Conservation (phyloP, 2,888 invertebrate genomes). For the Xestia sexstrigata region DNA sequence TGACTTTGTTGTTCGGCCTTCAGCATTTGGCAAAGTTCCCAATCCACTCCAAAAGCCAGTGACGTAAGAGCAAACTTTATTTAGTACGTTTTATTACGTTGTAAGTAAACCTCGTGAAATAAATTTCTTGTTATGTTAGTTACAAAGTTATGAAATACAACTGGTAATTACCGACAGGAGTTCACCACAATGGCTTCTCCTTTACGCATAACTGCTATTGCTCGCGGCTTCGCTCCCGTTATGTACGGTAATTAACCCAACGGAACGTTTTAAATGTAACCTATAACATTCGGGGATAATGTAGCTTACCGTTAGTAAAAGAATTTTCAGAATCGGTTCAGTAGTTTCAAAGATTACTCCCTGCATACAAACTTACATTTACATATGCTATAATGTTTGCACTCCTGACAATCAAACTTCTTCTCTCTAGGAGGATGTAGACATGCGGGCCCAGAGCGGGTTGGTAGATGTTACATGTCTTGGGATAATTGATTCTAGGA, state of each 20-base stretch:
- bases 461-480: background rate
- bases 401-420: background rate
- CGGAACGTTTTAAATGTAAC: too few relatives aligned
- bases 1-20: conserved; percentile 30
- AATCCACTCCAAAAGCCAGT: conserved; percentile 23
- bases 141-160: background rate
- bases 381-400: too few relatives aligned
- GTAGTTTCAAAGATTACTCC: too few relatives aligned
- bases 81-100: conserved; percentile 10
- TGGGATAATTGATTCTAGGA: background rate
- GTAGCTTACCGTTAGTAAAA: too few relatives aligned
- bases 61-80: conserved; percentile 27
- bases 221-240: too few relatives aligned
- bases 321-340: too few relatives aligned
- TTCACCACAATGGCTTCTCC: background rate
- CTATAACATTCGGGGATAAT: too few relatives aligned
- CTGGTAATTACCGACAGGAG: background rate
- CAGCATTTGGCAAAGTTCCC: conserved; percentile 40
- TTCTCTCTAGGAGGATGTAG: background rate
- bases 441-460: background rate
- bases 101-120: conserved; percentile 14
- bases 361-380: too few relatives aligned
- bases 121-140: background rate
- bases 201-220: background rate
- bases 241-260: too few relatives aligned